Evolutionary conservation across 2,797 vertebrate genomes (phyloP), one percentile per base, ranked within the genome.

Genomic region (Ambastaia sidthimunki): DNA sequence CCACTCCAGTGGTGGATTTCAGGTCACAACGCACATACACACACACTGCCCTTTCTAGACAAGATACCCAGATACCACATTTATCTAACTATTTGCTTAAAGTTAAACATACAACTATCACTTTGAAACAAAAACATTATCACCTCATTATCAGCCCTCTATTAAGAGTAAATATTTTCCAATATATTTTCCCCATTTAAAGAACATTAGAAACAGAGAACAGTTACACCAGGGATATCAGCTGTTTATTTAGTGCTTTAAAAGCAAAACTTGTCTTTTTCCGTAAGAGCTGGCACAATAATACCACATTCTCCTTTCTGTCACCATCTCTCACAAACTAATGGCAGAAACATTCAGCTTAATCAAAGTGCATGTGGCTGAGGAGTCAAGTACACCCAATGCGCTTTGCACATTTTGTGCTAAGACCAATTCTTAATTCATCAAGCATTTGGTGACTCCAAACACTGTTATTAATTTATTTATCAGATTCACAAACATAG

Each of bases 381-480:
- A 62, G 83, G 19, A 50, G 52, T 50, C 50, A 34, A 71, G 66
- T 23, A 55, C 18, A 1, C 23, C 19, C 50, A 80, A 71, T 83
- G 75, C 71, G 54, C 52, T 71, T 54, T 63, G 15, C 50, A 71
- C 66, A 65, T 79, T 74, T 71, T 78, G 65, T 74, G 66, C 70
- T 66, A 65, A 74, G 66, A 78, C 11, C 1, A 25, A 66, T 80
- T 82, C 73, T 75, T 16, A 65, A 84, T 82, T 23, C 25, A 59
- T 70, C 54, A 70, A 60, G 54, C 7, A 70, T 70, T 77, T 73
- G n/a, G 57, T 74, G 10, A 55, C 59, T 75, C 70, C 52, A 77
- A 85, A 80, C 67, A 86, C 62, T 78, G 59, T 71, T 75, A 77
- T 71, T 62, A 41, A 71, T 82, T 74, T 55, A 80, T 84, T 80